Evolutionary conservation across 2,888 invertebrate genomes (phyloP), one percentile per base, ranked within the genome.

Genomic region (Meteorus cinctellus): DNA sequence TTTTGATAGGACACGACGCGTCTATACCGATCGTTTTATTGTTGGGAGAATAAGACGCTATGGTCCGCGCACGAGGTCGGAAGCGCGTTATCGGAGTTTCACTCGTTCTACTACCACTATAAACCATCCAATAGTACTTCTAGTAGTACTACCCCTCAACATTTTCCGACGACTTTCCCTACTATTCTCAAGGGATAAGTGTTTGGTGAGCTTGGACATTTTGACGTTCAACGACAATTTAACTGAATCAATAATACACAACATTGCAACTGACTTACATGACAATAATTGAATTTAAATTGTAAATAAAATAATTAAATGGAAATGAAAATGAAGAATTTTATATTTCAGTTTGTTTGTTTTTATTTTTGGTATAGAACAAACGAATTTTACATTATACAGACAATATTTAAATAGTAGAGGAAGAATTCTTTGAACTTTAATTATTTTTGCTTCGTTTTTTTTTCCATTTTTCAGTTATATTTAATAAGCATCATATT

Each of bases 1-100:
- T 65, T 65, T 65, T 24, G 34, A 36, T 65, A 65, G 34, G 36
- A 65, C 34, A 36, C 34, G 65, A 36, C 65, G 36, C 55, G 55
- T 55, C 55, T 65, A n/a, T 65, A 65, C 65, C 34, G 31, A 65
- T 65, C 36, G 34, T 29, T 65, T 65, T 34, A 34, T 65, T 65
- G 65, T 36, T 65, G 36, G 19, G 12, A 36, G 19, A 36, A 36
- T 65, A 65, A 65, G 36, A 65, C 36, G 36, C 36, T 41, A 65
- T 65, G 65, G 55, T 55, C 19, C 34, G 34, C 19, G 36, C 24
- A 65, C 36, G 34, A 65, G 36, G 36, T 36, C 36, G 65, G 36
- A 65, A 36, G 12, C 34, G 36, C 36, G 65, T 65, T 36, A 65
- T 65, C 36, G 19, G 65, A 36, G 19, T 19, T 34, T 65, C 36